Percentiles rank a stretch among this genome's conserved stretches.
Evolutionary conservation across 2,797 vertebrate species (phyloP).

Genomic region (Dryobates pubescens): DNA sequence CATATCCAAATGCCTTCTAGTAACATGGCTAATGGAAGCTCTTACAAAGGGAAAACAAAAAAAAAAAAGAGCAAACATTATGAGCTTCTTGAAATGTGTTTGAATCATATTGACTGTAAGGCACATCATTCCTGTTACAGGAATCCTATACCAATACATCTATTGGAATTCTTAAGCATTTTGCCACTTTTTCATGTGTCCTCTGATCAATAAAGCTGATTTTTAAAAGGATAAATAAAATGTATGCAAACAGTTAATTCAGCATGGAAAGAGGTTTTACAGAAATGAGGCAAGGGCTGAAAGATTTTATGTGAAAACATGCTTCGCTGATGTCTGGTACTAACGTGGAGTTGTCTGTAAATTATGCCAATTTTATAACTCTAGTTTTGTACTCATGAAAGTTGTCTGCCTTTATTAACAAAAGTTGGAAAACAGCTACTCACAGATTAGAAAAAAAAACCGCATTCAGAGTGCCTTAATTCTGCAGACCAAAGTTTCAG

Average conservation of each 20-base stretch:
- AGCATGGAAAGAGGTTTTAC: constrained; percentile 29
- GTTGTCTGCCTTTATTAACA: constrained; percentile 66
- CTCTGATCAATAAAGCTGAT: constrained; percentile 4
- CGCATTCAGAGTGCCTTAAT: constrained; percentile 63
- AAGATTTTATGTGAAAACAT: constrained; percentile 62
- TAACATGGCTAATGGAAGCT: neutral
- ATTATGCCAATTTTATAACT: constrained; percentile 74
- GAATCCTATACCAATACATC: neutral
- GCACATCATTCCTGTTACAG: neutral
- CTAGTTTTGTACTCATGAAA: constrained; percentile 73
- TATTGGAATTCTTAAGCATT: neutral
- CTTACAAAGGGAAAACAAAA: neutral
- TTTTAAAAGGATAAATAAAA: constrained; percentile 28
- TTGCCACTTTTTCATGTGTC: neutral
- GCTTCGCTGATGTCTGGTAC: constrained; percentile 63
- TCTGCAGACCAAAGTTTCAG: constrained; percentile 67
- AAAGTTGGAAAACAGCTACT: constrained; percentile 51
- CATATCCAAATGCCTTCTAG: constrained; percentile 21
- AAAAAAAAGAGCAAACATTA: neutral
- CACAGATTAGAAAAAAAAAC: constrained; percentile 45
- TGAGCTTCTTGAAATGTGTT: constrained; percentile 5
- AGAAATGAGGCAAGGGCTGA: constrained; percentile 51
- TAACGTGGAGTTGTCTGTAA: constrained; percentile 73
- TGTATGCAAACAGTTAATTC: constrained; percentile 41
- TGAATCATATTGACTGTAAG: neutral